Evolutionary conservation across 2,113 vertebrate genomes (phyloP).

Genomic region (Platichthys stellatus): DNA sequence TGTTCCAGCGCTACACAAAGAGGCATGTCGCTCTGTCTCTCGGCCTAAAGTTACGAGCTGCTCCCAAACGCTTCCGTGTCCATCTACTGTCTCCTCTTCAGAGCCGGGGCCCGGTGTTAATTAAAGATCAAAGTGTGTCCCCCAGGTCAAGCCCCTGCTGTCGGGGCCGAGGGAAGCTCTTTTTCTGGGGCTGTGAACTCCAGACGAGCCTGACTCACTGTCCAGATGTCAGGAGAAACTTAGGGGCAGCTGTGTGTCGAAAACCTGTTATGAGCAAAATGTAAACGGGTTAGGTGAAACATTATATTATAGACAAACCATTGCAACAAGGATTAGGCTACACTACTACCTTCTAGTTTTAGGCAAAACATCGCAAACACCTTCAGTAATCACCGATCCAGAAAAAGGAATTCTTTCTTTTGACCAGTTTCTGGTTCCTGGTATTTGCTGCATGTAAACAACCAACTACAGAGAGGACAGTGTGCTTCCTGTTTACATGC

Average conservation of each 20-base stretch:
- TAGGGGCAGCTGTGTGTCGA: not conserved
- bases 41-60: slow-evolving; percentile 7
- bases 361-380: too few species aligned
- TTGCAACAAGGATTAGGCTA: not conserved
- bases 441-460: too few species aligned
- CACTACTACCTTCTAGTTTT: too few species aligned
- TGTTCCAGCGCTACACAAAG: slow-evolving; percentile 32
- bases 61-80: slow-evolving; percentile 51
- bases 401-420: too few species aligned
- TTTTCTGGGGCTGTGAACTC: slow-evolving; percentile 47
- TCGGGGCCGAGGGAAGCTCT: slow-evolving; percentile 55
- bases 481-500: too few species aligned
- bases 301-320: not conserved
- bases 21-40: slow-evolving; percentile 6
- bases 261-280: slow-evolving; percentile 10
- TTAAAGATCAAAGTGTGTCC: slow-evolving; percentile 76
- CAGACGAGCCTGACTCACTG: slow-evolving; percentile 40
- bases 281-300: not conserved
- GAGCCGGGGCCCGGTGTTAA: slow-evolving; percentile 63
- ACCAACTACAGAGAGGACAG: too few species aligned
- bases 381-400: too few species aligned
- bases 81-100: slow-evolving; percentile 48
- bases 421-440: too few species aligned
- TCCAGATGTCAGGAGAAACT: slow-evolving; percentile 38
- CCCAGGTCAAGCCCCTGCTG: slow-evolving; percentile 71